Evolutionary conservation across 2,797 vertebrate genomes (phyloP), one percentile per base, ranked within the genome.

Genomic region (Tenualosa ilisha): DNA sequence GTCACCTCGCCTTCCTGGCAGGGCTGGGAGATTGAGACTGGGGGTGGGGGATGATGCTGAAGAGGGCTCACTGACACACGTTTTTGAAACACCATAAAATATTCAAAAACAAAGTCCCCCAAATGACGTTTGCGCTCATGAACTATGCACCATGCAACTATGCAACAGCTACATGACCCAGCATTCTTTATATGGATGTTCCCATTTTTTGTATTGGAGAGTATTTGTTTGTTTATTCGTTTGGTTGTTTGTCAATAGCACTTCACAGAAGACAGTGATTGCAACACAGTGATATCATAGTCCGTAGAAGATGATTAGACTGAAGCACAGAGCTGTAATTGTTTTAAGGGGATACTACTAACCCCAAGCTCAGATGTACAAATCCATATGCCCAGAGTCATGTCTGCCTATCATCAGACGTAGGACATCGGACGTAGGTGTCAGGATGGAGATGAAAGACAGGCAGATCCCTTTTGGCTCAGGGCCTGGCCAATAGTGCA

Each of bases 1-100:
- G 86, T 68, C 59, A 49, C 81, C 83, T 79, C 17, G 7, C 20
- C 72, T 79, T 79, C 40, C 72, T 43, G 72, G 72, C 37, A 46
- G 17, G 37, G 72, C 72, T 12, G n/a, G 63, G 68, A 75, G 31
- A 31, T 8, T 40, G 68, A 37, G 68, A 31, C 68, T 79, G 20
- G 72, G 40, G 37, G 37, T 20, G 15, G 72, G 12, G 31, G 72
- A 43, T 17, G 37, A 6, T 46, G 40, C 37, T 46, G 37, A 17
- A 79, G 40, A 46, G 17, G 72, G 72, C 72, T 43, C 72, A 43
- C 72, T 46, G 15, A 79, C 72, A 79, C 72, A 79, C 72, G 37
- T 22, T 75, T 79, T 79, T 79, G 72, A 40, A 79, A 46, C 40
- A 43, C 72, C 17, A 79, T 46, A 43, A 46, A 75, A 75, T 75